Conservation (phyloP, 2,113 vertebrate genomes). For the Anas platyrhynchos region DNA sequence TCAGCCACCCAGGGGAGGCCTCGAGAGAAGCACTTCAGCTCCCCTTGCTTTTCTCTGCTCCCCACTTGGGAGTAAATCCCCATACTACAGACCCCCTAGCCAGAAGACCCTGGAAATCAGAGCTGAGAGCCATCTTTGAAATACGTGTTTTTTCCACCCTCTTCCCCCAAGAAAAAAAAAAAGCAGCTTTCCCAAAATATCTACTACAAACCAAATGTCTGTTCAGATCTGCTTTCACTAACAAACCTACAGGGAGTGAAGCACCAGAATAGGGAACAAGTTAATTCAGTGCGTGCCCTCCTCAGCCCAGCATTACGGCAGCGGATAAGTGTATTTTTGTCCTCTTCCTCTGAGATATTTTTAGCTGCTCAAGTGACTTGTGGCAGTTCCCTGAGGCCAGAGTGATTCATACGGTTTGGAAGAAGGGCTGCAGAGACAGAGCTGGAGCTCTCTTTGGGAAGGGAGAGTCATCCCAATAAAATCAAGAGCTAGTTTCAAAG, state of each 20-base stretch:
- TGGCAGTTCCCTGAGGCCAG: slow-evolving; percentile 38
- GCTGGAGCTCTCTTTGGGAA: neutral
- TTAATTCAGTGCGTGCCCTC: neutral
- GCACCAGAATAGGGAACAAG: neutral
- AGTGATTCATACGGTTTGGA: slow-evolving; percentile 19
- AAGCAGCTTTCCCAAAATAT: neutral
- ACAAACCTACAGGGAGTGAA: neutral
- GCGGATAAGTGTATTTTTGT: slow-evolving; percentile 14
- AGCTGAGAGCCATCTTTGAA: neutral
- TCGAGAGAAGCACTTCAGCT: neutral
- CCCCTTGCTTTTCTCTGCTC: neutral
- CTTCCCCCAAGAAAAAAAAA: neutral
- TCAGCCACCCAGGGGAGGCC: neutral
- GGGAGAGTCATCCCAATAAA: neutral
- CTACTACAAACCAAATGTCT: neutral
- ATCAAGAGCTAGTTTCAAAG: slow-evolving; percentile 20
- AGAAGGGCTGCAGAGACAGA: neutral
- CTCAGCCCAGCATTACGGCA: neutral
- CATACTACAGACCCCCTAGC: neutral
- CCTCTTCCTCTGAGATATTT: slow-evolving; percentile 56
- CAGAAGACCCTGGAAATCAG: neutral
- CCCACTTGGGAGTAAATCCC: neutral
- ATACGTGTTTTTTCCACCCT: neutral
- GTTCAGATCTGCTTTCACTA: neutral
- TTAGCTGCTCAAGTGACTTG: slow-evolving; percentile 49